Percentiles rank a stretch among this genome's conserved stretches.
Evolutionary conservation across 1,140 invertebrate genomes (phyloP).

Genomic region (Agrypnia vestita): DNA sequence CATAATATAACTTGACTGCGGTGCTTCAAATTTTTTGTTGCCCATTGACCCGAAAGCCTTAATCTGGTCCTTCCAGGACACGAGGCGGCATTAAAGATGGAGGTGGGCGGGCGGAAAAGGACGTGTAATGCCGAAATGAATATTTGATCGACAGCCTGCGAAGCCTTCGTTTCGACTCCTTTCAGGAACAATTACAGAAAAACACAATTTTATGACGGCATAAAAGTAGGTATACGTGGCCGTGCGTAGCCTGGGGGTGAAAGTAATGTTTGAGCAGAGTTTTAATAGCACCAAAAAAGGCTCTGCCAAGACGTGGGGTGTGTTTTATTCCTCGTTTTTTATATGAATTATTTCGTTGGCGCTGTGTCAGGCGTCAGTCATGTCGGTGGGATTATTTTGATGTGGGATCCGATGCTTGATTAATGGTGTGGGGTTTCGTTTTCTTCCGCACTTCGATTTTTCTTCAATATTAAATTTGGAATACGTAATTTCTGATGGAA

Average conservation of each 20-base stretch:
- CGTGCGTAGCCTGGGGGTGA: background rate
- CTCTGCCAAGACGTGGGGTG: slow-evolving; percentile 17
- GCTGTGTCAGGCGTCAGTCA: slow-evolving; percentile 35
- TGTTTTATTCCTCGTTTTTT: slow-evolving; percentile 34
- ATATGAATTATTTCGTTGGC: slow-evolving; percentile 24
- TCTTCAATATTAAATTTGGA: background rate
- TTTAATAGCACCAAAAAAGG: slow-evolving; percentile 34
- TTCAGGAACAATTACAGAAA: slow-evolving; percentile 50
- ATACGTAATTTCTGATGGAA: background rate
- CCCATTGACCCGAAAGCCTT: background rate
- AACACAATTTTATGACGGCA: slow-evolving; percentile 47
- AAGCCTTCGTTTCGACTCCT: slow-evolving; percentile 36
- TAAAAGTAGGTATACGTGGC: slow-evolving; percentile 48
- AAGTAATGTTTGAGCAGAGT: slow-evolving; percentile 30
- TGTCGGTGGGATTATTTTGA: slow-evolving; percentile 32
- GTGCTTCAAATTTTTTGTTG: too few relatives aligned
- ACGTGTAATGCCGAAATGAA: slow-evolving; percentile 32
- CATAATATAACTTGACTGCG: too few relatives aligned
- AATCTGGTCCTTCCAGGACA: slow-evolving; percentile 14
- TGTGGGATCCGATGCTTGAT: slow-evolving; percentile 37
- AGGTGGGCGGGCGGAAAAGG: background rate
- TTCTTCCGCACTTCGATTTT: background rate
- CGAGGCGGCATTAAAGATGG: slow-evolving; percentile 40
- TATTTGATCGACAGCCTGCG: slow-evolving; percentile 48
- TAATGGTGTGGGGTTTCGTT: background rate